Conservation (phyloP, 1,140 invertebrate genomes). For the Metaphire vulgaris region DNA sequence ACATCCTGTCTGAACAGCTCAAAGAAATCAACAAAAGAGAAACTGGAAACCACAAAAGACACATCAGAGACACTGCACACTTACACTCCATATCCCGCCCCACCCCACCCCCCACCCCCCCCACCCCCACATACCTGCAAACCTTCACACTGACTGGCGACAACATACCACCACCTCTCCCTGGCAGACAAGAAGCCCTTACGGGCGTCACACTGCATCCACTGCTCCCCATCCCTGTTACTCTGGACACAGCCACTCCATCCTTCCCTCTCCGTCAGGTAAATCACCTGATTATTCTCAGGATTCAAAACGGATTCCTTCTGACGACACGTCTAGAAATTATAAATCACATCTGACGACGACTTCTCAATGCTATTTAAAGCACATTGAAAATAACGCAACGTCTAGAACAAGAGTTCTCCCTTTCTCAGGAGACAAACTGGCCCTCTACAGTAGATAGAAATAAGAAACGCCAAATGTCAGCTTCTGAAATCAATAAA, state of each 20-base stretch:
- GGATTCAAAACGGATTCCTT: constrained; percentile 60
- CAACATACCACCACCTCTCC: constrained; percentile 43
- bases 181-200: constrained; percentile 36
- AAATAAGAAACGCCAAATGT: no score
- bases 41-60: not conserved
- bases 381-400: no score
- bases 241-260: constrained; percentile 31
- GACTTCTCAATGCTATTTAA: no score
- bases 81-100: no score
- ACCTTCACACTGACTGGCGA: constrained; percentile 33
- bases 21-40: not conserved
- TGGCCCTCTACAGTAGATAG: no score
- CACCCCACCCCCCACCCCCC: no score
- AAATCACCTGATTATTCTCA: constrained; percentile 68
- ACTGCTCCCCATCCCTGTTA: constrained; percentile 51
- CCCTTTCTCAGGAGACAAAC: no score
- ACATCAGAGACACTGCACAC: not conserved
- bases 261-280: constrained; percentile 54
- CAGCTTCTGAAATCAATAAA: no score
- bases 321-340: constrained; percentile 63
- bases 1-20: not conserved
- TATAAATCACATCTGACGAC: no score
- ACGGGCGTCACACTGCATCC: constrained; percentile 49
- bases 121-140: not conserved
- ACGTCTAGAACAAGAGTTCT: no score